Conservation (phyloP, 2,797 vertebrate genomes). For the Pyrocephalus nanus region DNA sequence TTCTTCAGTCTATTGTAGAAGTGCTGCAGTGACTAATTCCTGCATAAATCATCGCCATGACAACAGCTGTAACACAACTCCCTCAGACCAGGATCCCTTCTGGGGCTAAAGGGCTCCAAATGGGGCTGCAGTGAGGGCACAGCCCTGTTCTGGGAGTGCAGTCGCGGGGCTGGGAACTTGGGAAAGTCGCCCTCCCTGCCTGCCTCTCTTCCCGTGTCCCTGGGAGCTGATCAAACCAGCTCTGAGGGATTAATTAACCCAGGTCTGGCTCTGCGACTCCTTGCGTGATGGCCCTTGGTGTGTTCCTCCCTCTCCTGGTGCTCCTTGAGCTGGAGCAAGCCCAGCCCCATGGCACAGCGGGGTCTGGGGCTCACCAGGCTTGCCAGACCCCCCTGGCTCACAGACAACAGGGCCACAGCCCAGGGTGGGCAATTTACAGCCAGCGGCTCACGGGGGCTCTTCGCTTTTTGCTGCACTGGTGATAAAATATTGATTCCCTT, state of each 20-base stretch:
- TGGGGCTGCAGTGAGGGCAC: background rate
- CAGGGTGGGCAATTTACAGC: accelerated
- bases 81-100: background rate
- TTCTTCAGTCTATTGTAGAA: slow-evolving; percentile 28
- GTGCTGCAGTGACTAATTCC: slow-evolving; percentile 48
- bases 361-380: background rate
- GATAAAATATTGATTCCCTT: background rate
- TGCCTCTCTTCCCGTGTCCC: background rate
- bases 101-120: background rate
- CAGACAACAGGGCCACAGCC: accelerated
- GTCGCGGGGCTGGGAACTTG: background rate
- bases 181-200: background rate
- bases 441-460: background rate
- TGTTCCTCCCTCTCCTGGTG: background rate
- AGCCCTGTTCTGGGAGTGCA: background rate
- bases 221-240: background rate
- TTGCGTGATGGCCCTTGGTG: background rate
- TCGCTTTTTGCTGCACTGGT: background rate
- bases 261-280: background rate
- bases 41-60: slow-evolving; percentile 70
- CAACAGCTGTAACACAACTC: slow-evolving; percentile 54
- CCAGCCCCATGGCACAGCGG: background rate
- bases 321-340: background rate
- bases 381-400: background rate
- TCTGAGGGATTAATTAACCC: accelerated